Percentiles rank a stretch among this genome's conserved stretches.
These are phyloP conservation scores for Dromaius novaehollandiae DNA, from an alignment of 2,113 vertebrate genomes.

Conservation along the genomic window DNA sequence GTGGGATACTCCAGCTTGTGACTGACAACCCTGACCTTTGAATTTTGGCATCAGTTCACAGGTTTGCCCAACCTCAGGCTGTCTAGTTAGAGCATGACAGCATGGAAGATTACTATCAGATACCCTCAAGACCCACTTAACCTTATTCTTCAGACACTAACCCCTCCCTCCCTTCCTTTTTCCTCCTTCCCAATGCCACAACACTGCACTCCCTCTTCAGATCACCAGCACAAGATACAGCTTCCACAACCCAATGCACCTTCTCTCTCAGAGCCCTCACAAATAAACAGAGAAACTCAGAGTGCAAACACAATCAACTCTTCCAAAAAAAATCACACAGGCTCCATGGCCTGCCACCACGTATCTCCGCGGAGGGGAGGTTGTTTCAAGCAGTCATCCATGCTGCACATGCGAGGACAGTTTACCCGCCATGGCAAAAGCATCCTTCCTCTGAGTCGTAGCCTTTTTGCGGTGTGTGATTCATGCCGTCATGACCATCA, in stretches of 20 bases:
- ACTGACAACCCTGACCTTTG: not conserved
- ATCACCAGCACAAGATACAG: not conserved
- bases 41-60: not conserved
- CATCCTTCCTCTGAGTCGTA: not conserved
- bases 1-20: not conserved
- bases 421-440: not conserved
- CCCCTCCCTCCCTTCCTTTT: not conserved
- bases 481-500: fast-evolving
- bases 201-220: not conserved
- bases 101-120: not conserved
- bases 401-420: not conserved
- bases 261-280: not conserved
- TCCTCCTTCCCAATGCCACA: not conserved
- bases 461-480: fast-evolving
- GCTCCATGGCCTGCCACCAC: not conserved
- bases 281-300: not conserved
- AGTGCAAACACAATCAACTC: not conserved
- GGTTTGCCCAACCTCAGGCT: not conserved
- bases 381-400: not conserved
- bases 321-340: not conserved
- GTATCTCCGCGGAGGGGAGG: not conserved
- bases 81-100: not conserved
- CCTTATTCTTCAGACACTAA: not conserved
- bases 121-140: not conserved
- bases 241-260: not conserved